Evolutionary conservation across 2,797 vertebrate species (phyloP).

Genomic region (Melopsittacus undulatus): DNA sequence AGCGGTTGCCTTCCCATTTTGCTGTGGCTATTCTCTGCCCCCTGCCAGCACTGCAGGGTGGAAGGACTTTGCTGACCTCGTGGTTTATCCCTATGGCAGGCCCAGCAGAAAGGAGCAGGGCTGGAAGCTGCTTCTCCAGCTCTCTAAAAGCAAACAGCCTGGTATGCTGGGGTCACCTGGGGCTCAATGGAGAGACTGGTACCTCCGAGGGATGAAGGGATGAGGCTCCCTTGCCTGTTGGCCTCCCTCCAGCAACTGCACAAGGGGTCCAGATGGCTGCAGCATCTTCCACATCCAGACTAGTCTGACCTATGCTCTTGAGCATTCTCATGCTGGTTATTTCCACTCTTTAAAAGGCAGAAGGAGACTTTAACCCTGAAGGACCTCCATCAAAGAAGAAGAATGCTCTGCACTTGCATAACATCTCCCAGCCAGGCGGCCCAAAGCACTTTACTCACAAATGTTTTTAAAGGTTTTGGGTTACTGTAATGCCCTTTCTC

Average conservation of each 20-base stretch:
- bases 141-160: not conserved
- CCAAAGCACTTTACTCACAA: not conserved
- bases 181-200: not conserved
- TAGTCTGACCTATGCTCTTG: not conserved
- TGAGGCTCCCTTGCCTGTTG: not conserved
- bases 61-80: not conserved
- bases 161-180: not conserved
- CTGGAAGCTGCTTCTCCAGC: not conserved
- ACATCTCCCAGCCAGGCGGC: not conserved
- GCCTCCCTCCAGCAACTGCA: slow-evolving; percentile 6
- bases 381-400: not conserved
- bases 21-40: not conserved
- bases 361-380: slow-evolving; percentile 45
- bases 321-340: not conserved
- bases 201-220: not conserved
- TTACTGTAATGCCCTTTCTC: slow-evolving; percentile 3
- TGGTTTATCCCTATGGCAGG: not conserved
- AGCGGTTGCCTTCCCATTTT: not conserved
- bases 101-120: not conserved
- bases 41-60: not conserved
- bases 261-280: slow-evolving; percentile 31
- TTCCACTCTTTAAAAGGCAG: slow-evolving; percentile 43
- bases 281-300: slow-evolving; percentile 13
- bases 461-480: not conserved
- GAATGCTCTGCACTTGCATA: not conserved